Conservation (phyloP, 2,797 vertebrate species). For the Rhabdophis nuchalis region DNA sequence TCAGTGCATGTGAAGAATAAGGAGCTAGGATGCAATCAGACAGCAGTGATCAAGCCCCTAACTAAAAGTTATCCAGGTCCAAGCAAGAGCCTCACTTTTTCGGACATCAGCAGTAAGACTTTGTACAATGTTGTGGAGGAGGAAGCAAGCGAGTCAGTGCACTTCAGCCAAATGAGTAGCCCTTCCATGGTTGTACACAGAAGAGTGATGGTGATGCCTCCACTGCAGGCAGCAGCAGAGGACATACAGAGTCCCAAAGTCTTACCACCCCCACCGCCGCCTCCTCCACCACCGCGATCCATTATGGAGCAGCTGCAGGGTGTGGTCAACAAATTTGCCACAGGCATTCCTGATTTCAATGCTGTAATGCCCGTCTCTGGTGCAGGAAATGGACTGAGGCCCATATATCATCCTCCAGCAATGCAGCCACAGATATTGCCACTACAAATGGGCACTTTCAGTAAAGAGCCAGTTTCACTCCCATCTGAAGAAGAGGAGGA, state of each 20-base stretch:
- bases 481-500: conserved; percentile 69
- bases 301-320: conserved; percentile 79
- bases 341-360: conserved; percentile 74
- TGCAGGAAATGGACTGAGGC: conserved; percentile 61
- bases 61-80: conserved; percentile 88
- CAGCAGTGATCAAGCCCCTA: conserved; percentile 98
- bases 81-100: conserved; percentile 82
- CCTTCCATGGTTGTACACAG: conserved; percentile 79
- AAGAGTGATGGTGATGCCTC: conserved; percentile 61
- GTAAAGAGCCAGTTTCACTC: conserved; percentile 71
- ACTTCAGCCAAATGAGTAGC: conserved; percentile 75
- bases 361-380: conserved; percentile 66
- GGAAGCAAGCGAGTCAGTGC: conserved; percentile 71
- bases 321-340: conserved; percentile 79
- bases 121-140: conserved; percentile 86
- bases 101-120: conserved; percentile 85
- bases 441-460: conserved; percentile 72
- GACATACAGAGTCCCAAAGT: conserved; percentile 71
- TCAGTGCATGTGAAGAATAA: conserved; percentile 99
- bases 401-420: conserved; percentile 65
- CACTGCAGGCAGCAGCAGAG: conserved; percentile 56
- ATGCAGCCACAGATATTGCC: conserved; percentile 73
- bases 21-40: conserved; percentile 97
- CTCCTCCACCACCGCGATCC: conserved; percentile 55
- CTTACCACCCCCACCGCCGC: conserved; percentile 62